These are phyloP conservation scores for Herpailurus yagouaroundi DNA, from an alignment of 2,113 vertebrate genomes.

Conservation along the genomic window DNA sequence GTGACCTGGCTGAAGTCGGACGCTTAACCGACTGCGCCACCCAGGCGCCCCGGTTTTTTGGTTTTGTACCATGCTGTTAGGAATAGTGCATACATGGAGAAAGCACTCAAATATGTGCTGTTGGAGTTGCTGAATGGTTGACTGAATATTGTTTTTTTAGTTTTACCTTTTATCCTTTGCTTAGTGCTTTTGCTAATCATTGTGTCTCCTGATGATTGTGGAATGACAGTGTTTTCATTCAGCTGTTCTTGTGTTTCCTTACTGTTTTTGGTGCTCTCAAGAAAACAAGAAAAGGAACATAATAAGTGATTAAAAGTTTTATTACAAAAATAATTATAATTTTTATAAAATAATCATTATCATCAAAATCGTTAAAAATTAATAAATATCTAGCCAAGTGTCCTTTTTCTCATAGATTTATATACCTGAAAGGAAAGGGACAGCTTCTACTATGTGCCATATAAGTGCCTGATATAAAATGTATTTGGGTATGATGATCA, in stretches of 20 bases:
- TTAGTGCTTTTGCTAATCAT: not conserved
- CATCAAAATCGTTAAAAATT: not conserved
- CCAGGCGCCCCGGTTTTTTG: too few species aligned
- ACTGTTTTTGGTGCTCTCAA: conserved; percentile 2
- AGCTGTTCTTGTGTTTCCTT: not conserved
- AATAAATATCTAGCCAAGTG: not conserved
- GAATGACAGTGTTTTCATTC: not conserved
- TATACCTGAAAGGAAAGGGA: conserved; percentile 19
- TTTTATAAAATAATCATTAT: not conserved
- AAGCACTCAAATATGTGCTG: not conserved
- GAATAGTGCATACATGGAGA: not conserved
- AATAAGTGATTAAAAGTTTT: conserved; percentile 12
- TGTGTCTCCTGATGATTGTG: conserved; percentile 12
- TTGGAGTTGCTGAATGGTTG: not conserved
- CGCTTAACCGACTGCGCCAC: too few species aligned
- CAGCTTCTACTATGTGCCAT: not conserved
- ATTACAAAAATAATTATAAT: not conserved
- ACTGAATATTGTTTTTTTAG: not conserved
- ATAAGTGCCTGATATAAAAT: not conserved
- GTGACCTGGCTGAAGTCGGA: too few species aligned
- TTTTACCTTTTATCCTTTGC: conserved; percentile 30
- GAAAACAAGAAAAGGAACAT: conserved; percentile 43
- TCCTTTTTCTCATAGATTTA: not conserved
- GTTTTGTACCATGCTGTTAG: not conserved
- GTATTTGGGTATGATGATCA: not conserved